Percentiles rank a stretch among this genome's conserved stretches.
phyloP scores from a whole-genome alignment of 2,888 invertebrate species.

The Zeuzera pyrina region DNA sequence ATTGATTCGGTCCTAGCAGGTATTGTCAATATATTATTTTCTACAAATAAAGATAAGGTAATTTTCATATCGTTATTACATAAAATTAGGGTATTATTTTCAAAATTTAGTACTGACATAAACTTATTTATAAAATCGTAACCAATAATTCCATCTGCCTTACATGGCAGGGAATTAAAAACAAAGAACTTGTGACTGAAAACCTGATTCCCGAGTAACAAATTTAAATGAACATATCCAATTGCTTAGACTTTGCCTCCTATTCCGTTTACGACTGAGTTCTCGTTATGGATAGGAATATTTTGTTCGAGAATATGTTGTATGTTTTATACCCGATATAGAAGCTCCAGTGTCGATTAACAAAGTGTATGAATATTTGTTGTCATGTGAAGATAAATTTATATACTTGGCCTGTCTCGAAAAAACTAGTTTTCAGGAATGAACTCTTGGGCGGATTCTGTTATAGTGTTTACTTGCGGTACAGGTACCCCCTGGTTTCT shows the following conservation, averaged over 20 bases:
- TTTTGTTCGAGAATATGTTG: background rate
- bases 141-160: background rate
- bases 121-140: no score
- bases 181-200: constrained; percentile 5
- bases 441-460: no score
- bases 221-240: constrained; percentile 7
- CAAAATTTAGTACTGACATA: background rate
- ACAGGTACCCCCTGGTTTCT: no score
- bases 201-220: background rate
- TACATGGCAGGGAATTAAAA: background rate
- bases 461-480: no score
- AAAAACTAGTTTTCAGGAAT: no score
- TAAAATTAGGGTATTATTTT: background rate
- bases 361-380: constrained; percentile 2
- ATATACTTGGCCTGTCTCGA: constrained; percentile 2
- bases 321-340: constrained; percentile 4
- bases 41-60: background rate
- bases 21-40: background rate
- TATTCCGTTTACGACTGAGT: constrained; percentile 6
- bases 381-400: background rate
- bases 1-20: constrained; percentile 2
- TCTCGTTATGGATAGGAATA: constrained; percentile 4
- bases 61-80: background rate
- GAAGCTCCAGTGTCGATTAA: constrained; percentile 11
- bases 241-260: constrained; percentile 5